phyloP scores from a whole-genome alignment of 1,140 invertebrate genomes.

The Rhynchophorus ferrugineus region DNA sequence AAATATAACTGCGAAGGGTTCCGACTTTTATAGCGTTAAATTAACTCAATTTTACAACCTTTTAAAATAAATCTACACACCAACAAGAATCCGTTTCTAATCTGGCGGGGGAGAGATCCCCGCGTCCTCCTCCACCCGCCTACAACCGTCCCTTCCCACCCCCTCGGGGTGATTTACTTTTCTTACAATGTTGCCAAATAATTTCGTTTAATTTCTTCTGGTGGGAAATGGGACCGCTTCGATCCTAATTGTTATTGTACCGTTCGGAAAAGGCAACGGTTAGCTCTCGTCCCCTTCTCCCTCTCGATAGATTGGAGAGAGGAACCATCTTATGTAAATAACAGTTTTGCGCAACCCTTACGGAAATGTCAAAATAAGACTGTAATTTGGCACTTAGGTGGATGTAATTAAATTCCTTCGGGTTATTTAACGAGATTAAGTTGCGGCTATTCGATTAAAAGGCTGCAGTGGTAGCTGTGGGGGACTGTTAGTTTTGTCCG shows the following conservation, averaged over 20 bases:
- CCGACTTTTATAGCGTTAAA: constrained; percentile 5
- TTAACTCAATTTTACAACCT: constrained; percentile 17
- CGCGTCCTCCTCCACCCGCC: too few species aligned
- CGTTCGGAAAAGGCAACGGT: too few species aligned
- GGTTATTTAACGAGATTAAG: background rate
- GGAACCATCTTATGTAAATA: background rate
- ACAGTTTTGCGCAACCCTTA: background rate
- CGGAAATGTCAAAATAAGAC: background rate
- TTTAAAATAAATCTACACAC: constrained; percentile 14
- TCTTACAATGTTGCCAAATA: constrained; percentile 3
- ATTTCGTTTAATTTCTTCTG: background rate
- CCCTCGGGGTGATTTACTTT: constrained; percentile 7
- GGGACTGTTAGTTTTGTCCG: too few species aligned
- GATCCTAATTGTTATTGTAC: too few species aligned
- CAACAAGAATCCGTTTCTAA: constrained; percentile 9
- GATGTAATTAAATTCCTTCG: background rate
- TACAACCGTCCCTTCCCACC: too few species aligned
- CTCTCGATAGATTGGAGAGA: background rate
- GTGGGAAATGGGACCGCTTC: too few species aligned
- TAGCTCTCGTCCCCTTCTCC: too few species aligned
- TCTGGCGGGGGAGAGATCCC: background rate
- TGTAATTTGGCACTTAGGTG: background rate
- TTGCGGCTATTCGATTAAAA: background rate
- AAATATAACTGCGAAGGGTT: background rate
- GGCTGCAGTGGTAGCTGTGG: too few species aligned